Evolutionary conservation across 1,140 invertebrate genomes (phyloP).

Genomic region (Rhizoglyphus robini): DNA sequence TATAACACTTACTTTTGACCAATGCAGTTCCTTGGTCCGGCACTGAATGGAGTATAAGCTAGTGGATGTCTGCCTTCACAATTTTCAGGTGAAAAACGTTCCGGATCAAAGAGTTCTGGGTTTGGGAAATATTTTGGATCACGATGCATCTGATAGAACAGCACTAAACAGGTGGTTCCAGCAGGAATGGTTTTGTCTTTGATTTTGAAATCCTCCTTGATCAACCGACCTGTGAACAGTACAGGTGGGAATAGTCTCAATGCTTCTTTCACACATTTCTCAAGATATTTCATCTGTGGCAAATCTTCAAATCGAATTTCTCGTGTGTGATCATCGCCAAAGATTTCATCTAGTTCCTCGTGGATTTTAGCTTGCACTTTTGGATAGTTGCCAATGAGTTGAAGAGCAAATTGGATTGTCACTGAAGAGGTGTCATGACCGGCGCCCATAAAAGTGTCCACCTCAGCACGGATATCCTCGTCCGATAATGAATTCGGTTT

Average conservation of each 20-base stretch:
- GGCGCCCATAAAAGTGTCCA: conserved; percentile 60
- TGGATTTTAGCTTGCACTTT: conserved; percentile 31
- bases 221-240: conserved; percentile 36
- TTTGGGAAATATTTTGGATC: conserved; percentile 49
- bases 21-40: too few relatives aligned
- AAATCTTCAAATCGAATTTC: conserved; percentile 25
- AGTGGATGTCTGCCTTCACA: conserved; percentile 34
- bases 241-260: conserved; percentile 50
- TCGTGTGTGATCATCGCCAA: neutral
- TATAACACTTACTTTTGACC: conserved; percentile 36
- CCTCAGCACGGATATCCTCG: conserved; percentile 59
- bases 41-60: too few relatives aligned
- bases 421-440: conserved; percentile 26
- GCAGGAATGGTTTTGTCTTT: conserved; percentile 30
- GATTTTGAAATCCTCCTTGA: conserved; percentile 20
- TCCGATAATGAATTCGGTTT: conserved; percentile 39
- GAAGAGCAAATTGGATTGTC: conserved; percentile 24
- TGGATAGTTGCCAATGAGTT: conserved; percentile 37
- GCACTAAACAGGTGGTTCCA: conserved; percentile 35
- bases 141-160: conserved; percentile 45
- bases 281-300: conserved; percentile 44
- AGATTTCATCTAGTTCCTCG: conserved; percentile 22
- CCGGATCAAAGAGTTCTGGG: conserved; percentile 58
- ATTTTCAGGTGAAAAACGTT: conserved; percentile 50
- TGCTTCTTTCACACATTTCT: conserved; percentile 46